These are phyloP conservation scores for Zaprionus bogoriensis DNA, from an alignment of 2,888 invertebrate genomes.

Conservation along the genomic window DNA sequence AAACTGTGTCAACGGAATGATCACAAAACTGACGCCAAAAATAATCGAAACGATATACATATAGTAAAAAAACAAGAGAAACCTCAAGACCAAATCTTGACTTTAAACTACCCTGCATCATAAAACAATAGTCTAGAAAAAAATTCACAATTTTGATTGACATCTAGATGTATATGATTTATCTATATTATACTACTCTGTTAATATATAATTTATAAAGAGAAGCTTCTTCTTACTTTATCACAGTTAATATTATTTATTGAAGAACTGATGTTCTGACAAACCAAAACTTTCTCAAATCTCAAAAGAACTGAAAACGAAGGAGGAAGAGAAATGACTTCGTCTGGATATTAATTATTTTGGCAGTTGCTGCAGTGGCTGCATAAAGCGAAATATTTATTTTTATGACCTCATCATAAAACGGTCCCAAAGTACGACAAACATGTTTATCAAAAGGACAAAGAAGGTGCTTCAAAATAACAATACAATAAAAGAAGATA, in stretches of 20 bases:
- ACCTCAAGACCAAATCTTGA: too few species aligned
- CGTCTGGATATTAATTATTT: conserved; percentile 51
- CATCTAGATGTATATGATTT: too few species aligned
- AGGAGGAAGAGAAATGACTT: conserved; percentile 18
- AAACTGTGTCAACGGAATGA: conserved; percentile 64
- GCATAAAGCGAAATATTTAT: conserved; percentile 50
- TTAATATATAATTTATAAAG: too few species aligned
- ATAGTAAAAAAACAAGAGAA: conserved; percentile 17
- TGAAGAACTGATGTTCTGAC: too few species aligned
- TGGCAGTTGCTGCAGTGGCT: conserved; percentile 39
- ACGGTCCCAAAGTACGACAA: conserved; percentile 51
- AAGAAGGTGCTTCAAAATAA: conserved; percentile 20
- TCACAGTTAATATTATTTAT: too few species aligned
- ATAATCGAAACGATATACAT: conserved; percentile 48
- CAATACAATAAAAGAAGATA: too few species aligned
- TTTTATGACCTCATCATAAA: conserved; percentile 43
- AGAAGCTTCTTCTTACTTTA: too few species aligned
- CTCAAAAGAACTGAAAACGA: neutral
- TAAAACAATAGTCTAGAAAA: too few species aligned
- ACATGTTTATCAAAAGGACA: conserved; percentile 29
- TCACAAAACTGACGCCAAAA: conserved; percentile 39
- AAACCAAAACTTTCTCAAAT: too few species aligned
- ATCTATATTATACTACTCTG: too few species aligned
- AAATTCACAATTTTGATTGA: neutral
- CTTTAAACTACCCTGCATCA: too few species aligned